Base-by-base conservation (phyloP, 2,888 invertebrate genomes). In the Phlogophora meticulosa region DNA sequence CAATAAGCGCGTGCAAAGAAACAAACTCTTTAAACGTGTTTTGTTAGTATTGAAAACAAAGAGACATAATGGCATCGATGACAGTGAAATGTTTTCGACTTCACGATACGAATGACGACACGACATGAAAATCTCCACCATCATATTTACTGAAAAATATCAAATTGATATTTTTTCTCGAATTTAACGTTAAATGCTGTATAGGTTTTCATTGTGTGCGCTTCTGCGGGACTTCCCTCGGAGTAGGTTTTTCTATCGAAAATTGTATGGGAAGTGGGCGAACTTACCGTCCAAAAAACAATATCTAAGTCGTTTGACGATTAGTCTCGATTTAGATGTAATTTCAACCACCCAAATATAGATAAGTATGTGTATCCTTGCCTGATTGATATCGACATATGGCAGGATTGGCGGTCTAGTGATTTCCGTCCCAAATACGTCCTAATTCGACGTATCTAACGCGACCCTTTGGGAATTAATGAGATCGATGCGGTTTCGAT, bases 361-460 rank as follows among this genome's bases (percentile, higher is more conserved):
- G 43, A 40, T 64, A 48, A 1, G 15, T 71, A 28, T 40, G 48
- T 46, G 36, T 56, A 62, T 62, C 53, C 64, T 58, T 71, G 58
- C 22, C 83, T 90, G 90, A 92, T 92, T 90, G 89, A 88, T 88
- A 92, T 86, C 90, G 88, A 87, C 93, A 93, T 92, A 88, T 92
- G 92, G 88, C 87, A 85, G 49, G 38, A 32, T 51, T 85, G 80
- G 56, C 80, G 64, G 80, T 82, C 76, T 81, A 83, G 78, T 87
- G 90, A 88, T 89, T 92, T 92, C 92, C 92, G 91, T 88, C 85
- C 89, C 85, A 72, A 86, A 85, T 82, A 82, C 82, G 65, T 83
- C 81, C 85, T 92, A 91, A 92, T 91, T 84, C 83, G 89, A 90
- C 91, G 91, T 91, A 84, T 85, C 91, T 91, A 92, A 92, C 90